A percentile compares a stretch with the other conserved stretches of the same genome.
These are phyloP conservation scores for Drosophila bocqueti DNA, from an alignment of 1,140 invertebrate genomes.

Conservation along the genomic window DNA sequence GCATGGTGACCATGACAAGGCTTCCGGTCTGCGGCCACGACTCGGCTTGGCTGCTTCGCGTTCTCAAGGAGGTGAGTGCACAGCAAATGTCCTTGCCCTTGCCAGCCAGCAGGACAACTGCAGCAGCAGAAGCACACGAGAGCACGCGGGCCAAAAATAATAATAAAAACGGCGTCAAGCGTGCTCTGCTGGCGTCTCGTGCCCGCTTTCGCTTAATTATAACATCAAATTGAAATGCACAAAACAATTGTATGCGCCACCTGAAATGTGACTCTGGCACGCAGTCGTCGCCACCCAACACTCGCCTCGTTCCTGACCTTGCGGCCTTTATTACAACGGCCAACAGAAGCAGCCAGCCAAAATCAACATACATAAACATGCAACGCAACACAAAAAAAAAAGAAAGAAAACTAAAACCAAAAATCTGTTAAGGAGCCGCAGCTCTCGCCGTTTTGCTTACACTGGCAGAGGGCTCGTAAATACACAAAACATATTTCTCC, in stretches of 20 bases:
- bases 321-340: constrained; percentile 59
- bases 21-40: constrained; percentile 18
- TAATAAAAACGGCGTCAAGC: neutral
- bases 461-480: constrained; percentile 43
- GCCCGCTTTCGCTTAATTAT: constrained; percentile 52
- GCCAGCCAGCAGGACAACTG: constrained; percentile 27
- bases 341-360: constrained; percentile 24
- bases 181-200: constrained; percentile 29
- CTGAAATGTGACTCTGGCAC: constrained; percentile 52
- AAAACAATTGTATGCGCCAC: constrained; percentile 49
- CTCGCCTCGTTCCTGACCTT: constrained; percentile 51
- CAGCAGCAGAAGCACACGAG: constrained; percentile 22
- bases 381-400: constrained; percentile 31
- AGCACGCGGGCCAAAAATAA: constrained; percentile 6
- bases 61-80: constrained; percentile 34
- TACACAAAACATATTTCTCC: constrained; percentile 53
- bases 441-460: constrained; percentile 32
- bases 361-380: constrained; percentile 65
- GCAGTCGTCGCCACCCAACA: constrained; percentile 43
- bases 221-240: constrained; percentile 52
- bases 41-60: neutral
- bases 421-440: constrained; percentile 33
- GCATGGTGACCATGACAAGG: constrained; percentile 15
- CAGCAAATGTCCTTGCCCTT: constrained; percentile 41
- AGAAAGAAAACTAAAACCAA: constrained; percentile 1